A percentile compares a stretch with the other conserved stretches of the same genome.
These are phyloP conservation scores for Sorex maritimensis DNA, from an alignment of 2,797 vertebrate genomes.

Conservation along the genomic window DNA sequence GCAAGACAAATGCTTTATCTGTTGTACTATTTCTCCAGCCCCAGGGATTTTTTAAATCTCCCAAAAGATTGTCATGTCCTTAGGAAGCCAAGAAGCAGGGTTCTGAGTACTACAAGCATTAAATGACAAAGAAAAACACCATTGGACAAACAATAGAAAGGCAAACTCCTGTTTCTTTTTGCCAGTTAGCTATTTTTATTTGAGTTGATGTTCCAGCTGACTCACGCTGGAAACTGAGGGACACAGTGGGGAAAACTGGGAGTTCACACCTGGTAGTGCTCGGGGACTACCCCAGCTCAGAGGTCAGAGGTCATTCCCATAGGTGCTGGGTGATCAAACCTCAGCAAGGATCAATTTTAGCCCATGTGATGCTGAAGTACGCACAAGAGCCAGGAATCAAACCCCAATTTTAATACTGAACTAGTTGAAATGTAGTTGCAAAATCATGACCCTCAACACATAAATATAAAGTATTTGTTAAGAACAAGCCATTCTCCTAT, in stretches of 20 bases:
- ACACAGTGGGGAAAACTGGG: slow-evolving; percentile 15
- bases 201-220: slow-evolving; percentile 18
- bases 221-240: slow-evolving; percentile 55
- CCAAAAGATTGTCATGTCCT: background rate
- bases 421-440: slow-evolving; percentile 7
- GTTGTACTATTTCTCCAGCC: no score
- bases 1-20: no score
- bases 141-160: background rate
- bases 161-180: slow-evolving; percentile 38
- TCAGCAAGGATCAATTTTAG: no score
- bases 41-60: background rate
- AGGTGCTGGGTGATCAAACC: no score
- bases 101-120: background rate
- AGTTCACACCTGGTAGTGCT: no score
- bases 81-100: background rate
- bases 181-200: slow-evolving; percentile 33
- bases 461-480: slow-evolving; percentile 17
- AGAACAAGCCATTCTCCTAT: slow-evolving; percentile 20
- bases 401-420: slow-evolving; percentile 14
- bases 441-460: background rate
- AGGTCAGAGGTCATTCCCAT: no score
- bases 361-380: no score
- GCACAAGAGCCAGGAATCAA: no score
- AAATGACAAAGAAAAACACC: slow-evolving; percentile 41
- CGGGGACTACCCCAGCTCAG: no score